Conservation (phyloP, 2,888 invertebrate species). For the Gastrophysa polygoni region DNA sequence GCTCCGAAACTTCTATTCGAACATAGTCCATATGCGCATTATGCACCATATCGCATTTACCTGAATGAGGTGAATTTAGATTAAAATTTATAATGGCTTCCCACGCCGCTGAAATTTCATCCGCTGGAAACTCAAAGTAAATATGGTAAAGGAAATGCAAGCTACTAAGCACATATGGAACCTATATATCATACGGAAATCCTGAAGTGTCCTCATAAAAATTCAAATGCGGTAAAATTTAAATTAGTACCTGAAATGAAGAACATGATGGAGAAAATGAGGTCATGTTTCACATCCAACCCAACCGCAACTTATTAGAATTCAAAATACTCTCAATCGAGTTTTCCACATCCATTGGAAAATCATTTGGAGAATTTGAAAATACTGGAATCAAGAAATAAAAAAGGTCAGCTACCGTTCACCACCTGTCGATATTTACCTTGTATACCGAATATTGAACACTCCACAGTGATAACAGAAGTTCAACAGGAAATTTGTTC, state of each 20-base stretch:
- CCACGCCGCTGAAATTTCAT: not conserved
- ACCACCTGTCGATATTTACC: no score
- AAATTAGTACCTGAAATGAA: not conserved
- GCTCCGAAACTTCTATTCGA: conserved; percentile 17
- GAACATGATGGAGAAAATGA: not conserved
- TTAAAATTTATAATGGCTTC: conserved; percentile 29
- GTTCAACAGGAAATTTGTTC: no score
- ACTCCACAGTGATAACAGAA: no score
- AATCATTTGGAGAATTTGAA: no score
- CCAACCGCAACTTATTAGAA: not conserved
- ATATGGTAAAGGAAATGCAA: not conserved
- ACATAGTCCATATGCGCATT: conserved; percentile 14
- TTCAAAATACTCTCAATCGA: no score
- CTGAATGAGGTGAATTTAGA: conserved; percentile 30
- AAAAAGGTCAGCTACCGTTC: no score
- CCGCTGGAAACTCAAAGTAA: not conserved
- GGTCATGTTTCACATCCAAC: not conserved
- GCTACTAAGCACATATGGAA: not conserved
- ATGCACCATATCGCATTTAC: conserved; percentile 26
- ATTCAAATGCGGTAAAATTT: not conserved
- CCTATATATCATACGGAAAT: not conserved
- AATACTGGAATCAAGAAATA: no score
- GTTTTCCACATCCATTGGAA: no score
- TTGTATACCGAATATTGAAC: no score
- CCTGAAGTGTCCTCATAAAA: not conserved